phyloP scores from a whole-genome alignment of 2,888 invertebrate species.

The Hoplodrina ambigua region DNA sequence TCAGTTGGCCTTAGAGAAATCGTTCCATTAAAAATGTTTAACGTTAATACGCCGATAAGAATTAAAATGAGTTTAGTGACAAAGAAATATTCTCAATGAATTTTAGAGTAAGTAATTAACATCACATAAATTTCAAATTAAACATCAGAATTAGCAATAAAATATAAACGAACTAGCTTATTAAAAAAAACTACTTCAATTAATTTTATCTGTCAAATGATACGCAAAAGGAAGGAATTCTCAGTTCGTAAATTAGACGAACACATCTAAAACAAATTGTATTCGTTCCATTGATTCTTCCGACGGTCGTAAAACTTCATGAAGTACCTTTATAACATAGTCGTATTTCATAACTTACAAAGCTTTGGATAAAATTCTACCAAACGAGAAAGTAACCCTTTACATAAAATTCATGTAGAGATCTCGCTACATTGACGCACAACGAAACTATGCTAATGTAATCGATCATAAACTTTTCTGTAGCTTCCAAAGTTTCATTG shows the following conservation, averaged over 20 bases:
- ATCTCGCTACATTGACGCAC: not conserved
- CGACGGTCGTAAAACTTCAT: slow-evolving; percentile 49
- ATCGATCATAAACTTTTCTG: not conserved
- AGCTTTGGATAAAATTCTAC: slow-evolving; percentile 10
- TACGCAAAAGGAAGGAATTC: slow-evolving; percentile 26
- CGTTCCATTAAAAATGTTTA: not conserved
- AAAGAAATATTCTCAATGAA: slow-evolving; percentile 11
- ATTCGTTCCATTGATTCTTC: slow-evolving; percentile 32
- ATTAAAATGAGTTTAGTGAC: not conserved
- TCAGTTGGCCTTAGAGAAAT: not conserved
- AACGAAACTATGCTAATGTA: not conserved
- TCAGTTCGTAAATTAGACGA: slow-evolving; percentile 28
- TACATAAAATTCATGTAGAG: not conserved
- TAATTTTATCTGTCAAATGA: slow-evolving; percentile 40
- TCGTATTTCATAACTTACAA: not conserved
- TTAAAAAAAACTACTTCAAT: slow-evolving; percentile 33
- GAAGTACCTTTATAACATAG: slow-evolving; percentile 6
- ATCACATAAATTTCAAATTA: slow-evolving; percentile 24
- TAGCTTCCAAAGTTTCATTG: not conserved
- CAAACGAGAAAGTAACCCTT: not conserved
- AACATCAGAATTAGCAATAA: slow-evolving; percentile 19
- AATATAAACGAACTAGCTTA: slow-evolving; percentile 30
- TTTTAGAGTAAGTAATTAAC: slow-evolving; percentile 13
- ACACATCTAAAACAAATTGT: slow-evolving; percentile 15
- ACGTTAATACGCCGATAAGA: not conserved